These are phyloP conservation scores for Hartigia nigra DNA, from an alignment of 2,888 invertebrate species.

Conservation along the genomic window DNA sequence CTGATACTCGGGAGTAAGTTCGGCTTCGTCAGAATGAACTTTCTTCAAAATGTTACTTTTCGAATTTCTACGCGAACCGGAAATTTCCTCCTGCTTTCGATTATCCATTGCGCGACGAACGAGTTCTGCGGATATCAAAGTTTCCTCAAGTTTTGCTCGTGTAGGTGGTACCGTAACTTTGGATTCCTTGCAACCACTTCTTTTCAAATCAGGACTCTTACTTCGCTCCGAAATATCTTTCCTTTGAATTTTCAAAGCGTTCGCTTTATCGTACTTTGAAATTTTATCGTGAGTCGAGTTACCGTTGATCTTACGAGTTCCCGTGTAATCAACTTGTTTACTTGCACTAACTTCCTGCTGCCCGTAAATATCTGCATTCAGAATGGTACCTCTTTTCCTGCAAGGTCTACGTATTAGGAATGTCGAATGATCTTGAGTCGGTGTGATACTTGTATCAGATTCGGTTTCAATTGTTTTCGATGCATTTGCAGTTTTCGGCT, in stretches of 20 bases:
- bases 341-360: neutral
- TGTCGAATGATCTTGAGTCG: neutral
- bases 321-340: neutral
- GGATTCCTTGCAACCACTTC: neutral
- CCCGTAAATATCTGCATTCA: neutral
- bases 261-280: neutral
- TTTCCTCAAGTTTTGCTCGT: neutral
- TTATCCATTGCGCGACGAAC: slow-evolving; percentile 22
- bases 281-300: neutral
- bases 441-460: neutral
- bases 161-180: neutral
- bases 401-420: neutral
- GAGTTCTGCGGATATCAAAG: slow-evolving; percentile 26
- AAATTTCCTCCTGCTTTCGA: slow-evolving; percentile 9
- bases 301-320: neutral
- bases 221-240: neutral
- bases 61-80: slow-evolving; percentile 2
- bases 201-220: neutral
- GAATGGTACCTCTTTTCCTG: neutral
- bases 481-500: neutral
- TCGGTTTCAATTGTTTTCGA: neutral
- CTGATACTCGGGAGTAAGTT: slow-evolving; percentile 2
- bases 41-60: neutral
- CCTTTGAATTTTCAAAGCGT: neutral
- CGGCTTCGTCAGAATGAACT: neutral